phyloP scores from a whole-genome alignment of 2,888 invertebrate genomes.

The Neoscelio sp. region DNA sequence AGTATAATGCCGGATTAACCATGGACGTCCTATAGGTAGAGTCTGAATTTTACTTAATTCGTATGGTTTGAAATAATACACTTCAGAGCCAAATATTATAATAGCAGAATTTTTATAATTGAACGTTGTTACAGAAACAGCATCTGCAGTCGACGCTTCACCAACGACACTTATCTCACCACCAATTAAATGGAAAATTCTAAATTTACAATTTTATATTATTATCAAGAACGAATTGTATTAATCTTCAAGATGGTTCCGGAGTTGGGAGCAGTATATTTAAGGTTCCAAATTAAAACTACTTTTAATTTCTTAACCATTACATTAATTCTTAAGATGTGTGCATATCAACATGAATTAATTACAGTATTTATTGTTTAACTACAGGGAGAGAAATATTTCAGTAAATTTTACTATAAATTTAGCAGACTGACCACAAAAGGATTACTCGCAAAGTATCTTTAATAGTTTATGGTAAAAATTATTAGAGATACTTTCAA shows the following conservation, averaged over 20 bases:
- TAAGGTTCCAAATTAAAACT: too few relatives aligned
- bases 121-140: conserved; percentile 22
- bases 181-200: conserved; percentile 26
- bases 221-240: background rate
- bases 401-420: too few relatives aligned
- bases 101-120: conserved; percentile 13
- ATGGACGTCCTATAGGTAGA: conserved; percentile 10
- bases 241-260: background rate
- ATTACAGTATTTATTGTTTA: too few relatives aligned
- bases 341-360: too few relatives aligned
- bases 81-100: conserved; percentile 21
- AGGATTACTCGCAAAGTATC: too few relatives aligned
- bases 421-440: too few relatives aligned
- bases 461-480: too few relatives aligned
- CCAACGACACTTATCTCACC: conserved; percentile 21
- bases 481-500: too few relatives aligned
- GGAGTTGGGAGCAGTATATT: too few relatives aligned
- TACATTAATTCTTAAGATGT: too few relatives aligned
- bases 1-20: background rate
- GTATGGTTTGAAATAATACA: conserved; percentile 19
- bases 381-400: too few relatives aligned
- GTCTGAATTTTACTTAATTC: conserved; percentile 19
- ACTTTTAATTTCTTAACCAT: background rate
- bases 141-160: conserved; percentile 1
- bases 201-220: background rate